phyloP scores from a whole-genome alignment of 2,888 invertebrate species.

The Rhogogaster chlorosoma region DNA sequence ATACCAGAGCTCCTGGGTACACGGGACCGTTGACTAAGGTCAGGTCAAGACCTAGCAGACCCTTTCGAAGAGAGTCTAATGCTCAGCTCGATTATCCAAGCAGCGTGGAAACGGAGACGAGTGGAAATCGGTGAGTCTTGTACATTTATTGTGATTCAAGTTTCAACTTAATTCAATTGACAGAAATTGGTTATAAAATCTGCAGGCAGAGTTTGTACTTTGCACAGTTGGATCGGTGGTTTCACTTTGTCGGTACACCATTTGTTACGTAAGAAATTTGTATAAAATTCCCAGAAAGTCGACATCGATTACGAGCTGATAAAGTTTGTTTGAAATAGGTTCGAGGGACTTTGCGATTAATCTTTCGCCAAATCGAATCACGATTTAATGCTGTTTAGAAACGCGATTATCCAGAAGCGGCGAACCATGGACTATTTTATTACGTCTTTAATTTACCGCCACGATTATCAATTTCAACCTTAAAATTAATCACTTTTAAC shows the following conservation, averaged over 20 bases:
- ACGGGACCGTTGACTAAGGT: constrained; percentile 70
- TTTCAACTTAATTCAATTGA: background rate
- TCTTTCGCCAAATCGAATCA: background rate
- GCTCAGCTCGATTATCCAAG: constrained; percentile 61
- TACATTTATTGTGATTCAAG: background rate
- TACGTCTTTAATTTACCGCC: background rate
- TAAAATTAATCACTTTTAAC: constrained; percentile 3
- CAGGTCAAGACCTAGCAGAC: constrained; percentile 66
- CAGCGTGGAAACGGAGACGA: constrained; percentile 52
- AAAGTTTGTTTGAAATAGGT: background rate
- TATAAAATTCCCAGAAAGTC: background rate
- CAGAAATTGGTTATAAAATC: background rate
- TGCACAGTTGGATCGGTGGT: background rate
- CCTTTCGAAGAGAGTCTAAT: constrained; percentile 72
- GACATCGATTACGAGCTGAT: background rate
- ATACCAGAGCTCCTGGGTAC: constrained; percentile 75
- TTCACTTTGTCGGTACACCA: constrained; percentile 22
- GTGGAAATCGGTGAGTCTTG: constrained; percentile 63
- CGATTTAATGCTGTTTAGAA: constrained; percentile 1
- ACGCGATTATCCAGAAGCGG: background rate
- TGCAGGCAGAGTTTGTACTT: constrained; percentile 2
- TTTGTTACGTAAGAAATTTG: background rate
- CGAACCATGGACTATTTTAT: constrained; percentile 6
- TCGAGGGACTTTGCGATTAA: background rate
- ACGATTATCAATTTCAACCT: constrained; percentile 17